A percentile compares a stretch with the other conserved stretches of the same genome.
These are phyloP conservation scores for Mystacornis crossleyi DNA, from an alignment of 2,113 vertebrate genomes.

Conservation along the genomic window DNA sequence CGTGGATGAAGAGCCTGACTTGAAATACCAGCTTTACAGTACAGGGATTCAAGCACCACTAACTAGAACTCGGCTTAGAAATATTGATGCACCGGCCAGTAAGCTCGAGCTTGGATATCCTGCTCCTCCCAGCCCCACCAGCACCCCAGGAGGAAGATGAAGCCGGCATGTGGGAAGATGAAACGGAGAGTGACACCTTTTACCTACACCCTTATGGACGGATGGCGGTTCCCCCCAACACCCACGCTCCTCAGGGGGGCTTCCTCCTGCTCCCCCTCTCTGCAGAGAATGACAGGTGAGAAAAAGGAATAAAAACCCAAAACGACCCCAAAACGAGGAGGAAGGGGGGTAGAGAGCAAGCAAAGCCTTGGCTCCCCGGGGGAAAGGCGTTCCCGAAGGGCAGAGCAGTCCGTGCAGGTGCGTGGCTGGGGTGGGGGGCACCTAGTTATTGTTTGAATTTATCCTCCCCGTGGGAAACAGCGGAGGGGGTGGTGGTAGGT, in stretches of 20 bases:
- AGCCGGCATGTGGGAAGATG: rapidly evolving
- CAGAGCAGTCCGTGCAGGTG: background rate
- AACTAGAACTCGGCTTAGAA: background rate
- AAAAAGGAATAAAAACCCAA: background rate
- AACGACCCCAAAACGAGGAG: background rate
- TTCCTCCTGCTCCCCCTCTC: background rate
- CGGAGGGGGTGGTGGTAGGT: conserved; percentile 80
- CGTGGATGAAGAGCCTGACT: background rate
- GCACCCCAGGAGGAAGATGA: background rate
- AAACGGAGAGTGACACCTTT: background rate
- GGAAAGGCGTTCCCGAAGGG: background rate
- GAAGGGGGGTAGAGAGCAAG: background rate
- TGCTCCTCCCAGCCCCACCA: background rate
- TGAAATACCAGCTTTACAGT: conserved; percentile 64
- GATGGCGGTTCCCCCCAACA: rapidly evolving
- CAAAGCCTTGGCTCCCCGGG: background rate
- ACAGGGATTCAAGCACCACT: conserved; percentile 62
- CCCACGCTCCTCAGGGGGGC: rapidly evolving
- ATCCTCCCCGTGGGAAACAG: conserved; percentile 86
- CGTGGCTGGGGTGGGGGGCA: background rate
- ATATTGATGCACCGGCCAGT: background rate
- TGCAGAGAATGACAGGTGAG: rapidly evolving
- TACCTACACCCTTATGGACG: background rate
- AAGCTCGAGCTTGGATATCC: background rate
- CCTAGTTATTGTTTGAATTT: conserved; percentile 78